Percentiles rank a stretch among this genome's conserved stretches.
Evolutionary conservation across 1,140 invertebrate species (phyloP).

Genomic region (Adelges cooleyi): DNA sequence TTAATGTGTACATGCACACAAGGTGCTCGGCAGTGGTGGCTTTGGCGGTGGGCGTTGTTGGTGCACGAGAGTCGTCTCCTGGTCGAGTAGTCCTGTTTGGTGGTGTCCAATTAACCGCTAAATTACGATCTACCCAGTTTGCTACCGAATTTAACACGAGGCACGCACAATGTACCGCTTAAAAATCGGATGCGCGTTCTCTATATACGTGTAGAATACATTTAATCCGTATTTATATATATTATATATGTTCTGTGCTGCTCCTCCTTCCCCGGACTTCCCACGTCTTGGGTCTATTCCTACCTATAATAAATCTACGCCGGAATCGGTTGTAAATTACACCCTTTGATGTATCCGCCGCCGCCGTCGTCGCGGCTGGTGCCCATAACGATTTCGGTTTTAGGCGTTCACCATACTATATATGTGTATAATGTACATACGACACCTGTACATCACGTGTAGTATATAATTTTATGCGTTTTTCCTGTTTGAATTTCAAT

Average conservation of each 20-base stretch:
- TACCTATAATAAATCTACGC: too few relatives aligned
- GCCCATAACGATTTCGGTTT: too few relatives aligned
- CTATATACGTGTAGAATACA: too few relatives aligned
- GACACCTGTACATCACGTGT: too few relatives aligned
- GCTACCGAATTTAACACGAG: slow-evolving; percentile 15
- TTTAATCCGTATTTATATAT: too few relatives aligned
- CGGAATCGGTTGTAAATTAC: slow-evolving; percentile 16
- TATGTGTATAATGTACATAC: too few relatives aligned
- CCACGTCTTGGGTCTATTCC: not conserved
- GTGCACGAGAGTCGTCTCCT: too few relatives aligned
- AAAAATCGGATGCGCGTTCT: slow-evolving; percentile 3
- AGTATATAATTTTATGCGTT: too few relatives aligned
- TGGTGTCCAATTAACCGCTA: slow-evolving; percentile 22
- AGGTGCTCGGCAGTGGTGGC: not conserved
- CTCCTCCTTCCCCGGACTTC: not conserved
- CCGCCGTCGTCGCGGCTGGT: not conserved
- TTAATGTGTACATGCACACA: not conserved
- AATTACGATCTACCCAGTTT: slow-evolving; percentile 16
- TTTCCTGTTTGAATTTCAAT: too few relatives aligned
- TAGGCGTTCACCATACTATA: too few relatives aligned
- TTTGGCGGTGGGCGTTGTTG: slow-evolving; percentile 5
- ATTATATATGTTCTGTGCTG: not conserved
- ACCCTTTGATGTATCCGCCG: slow-evolving; percentile 11
- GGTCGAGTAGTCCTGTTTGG: slow-evolving; percentile 12
- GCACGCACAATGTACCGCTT: not conserved